Conservation (phyloP, 2,113 vertebrate genomes). For the Melierax canorus region DNA sequence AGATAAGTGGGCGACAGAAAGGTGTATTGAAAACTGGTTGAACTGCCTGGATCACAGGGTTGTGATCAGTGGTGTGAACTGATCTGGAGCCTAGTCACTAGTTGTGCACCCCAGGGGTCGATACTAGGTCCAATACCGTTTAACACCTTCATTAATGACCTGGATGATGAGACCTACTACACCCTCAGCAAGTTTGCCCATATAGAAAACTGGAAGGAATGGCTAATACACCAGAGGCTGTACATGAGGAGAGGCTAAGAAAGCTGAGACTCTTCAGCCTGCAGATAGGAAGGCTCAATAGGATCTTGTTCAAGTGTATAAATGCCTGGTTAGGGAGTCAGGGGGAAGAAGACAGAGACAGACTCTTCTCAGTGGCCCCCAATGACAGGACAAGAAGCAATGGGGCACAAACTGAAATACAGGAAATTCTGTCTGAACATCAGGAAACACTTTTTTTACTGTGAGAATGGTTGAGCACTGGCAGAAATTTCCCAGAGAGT, state of each 20-base stretch:
- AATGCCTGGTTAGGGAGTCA: neutral
- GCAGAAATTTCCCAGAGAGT: neutral
- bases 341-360: neutral
- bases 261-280: neutral
- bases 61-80: neutral
- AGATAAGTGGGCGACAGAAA: neutral
- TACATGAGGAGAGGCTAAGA: neutral
- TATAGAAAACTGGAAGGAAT: neutral
- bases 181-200: neutral
- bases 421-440: neutral
- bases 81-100: neutral
- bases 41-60: neutral
- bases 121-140: neutral
- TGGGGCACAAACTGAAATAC: neutral
- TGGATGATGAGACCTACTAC: accelerated
- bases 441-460: neutral
- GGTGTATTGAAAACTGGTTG: neutral
- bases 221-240: neutral
- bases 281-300: neutral
- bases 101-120: neutral
- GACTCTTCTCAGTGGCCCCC: neutral
- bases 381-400: neutral
- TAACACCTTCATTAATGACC: neutral
- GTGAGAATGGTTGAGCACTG: neutral
- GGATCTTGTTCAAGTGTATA: neutral